A percentile compares a stretch with the other conserved stretches of the same genome.
These are phyloP conservation scores for Limosa lapponica DNA, from an alignment of 2,797 vertebrate species.

Conservation along the genomic window DNA sequence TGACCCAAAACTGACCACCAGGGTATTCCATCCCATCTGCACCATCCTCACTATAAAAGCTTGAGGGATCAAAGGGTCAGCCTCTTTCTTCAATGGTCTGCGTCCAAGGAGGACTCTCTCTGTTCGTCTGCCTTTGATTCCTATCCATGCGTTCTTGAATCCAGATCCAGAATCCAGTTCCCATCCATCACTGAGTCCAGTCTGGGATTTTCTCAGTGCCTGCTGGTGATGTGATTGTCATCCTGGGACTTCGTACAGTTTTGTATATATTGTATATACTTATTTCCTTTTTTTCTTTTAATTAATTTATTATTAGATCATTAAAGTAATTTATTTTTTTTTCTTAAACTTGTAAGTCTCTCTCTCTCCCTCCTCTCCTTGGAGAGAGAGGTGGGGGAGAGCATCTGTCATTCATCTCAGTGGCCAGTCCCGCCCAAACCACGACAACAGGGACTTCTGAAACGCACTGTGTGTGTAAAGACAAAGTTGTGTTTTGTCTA, in stretches of 20 bases:
- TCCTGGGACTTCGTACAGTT: background rate
- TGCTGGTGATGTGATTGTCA: background rate
- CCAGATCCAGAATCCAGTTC: background rate
- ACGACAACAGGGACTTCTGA: background rate
- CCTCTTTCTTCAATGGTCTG: background rate
- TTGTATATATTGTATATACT: background rate
- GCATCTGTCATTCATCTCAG: background rate
- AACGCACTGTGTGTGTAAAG: background rate
- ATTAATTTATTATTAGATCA: background rate
- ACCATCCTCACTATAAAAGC: background rate
- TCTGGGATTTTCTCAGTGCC: background rate
- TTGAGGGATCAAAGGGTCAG: background rate
- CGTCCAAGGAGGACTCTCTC: background rate
- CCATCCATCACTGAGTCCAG: background rate
- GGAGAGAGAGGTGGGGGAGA: background rate
- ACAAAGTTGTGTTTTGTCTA: background rate
- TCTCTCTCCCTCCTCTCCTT: background rate
- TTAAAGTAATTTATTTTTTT: background rate
- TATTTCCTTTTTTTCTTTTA: background rate
- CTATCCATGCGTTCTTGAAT: background rate
- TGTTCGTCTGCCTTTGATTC: background rate
- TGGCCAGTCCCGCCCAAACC: background rate
- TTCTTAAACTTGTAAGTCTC: background rate
- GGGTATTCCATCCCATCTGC: background rate
- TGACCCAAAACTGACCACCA: background rate